Evolutionary conservation across 2,113 vertebrate genomes (phyloP).

Genomic region (Pogona vitticeps): DNA sequence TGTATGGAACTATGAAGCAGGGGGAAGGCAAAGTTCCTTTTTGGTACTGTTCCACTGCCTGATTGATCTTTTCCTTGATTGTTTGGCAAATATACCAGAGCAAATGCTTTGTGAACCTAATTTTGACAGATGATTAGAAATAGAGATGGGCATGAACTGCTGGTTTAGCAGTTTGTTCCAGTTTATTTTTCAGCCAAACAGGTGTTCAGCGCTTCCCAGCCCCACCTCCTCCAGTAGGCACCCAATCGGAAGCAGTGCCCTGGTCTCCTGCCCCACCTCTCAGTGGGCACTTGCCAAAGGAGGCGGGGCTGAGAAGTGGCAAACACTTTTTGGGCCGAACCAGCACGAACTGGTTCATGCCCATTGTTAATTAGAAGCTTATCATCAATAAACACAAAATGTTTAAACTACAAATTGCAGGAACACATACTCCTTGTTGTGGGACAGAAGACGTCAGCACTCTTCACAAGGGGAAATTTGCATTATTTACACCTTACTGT

Average conservation of each 20-base stretch:
- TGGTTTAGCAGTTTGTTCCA: too few relatives aligned
- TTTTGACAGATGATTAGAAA: not conserved
- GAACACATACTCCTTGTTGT: not conserved
- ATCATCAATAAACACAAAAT: not conserved
- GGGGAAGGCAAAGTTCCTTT: constrained; percentile 50
- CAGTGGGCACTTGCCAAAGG: too few relatives aligned
- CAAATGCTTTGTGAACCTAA: constrained; percentile 1
- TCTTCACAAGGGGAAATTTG: not conserved
- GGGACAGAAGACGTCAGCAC: not conserved
- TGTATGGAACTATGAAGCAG: constrained; percentile 47
- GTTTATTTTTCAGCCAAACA: too few relatives aligned
- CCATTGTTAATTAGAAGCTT: not conserved
- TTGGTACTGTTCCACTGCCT: constrained; percentile 34
- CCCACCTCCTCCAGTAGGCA: too few relatives aligned
- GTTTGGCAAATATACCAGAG: constrained; percentile 28
- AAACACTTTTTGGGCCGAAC: too few relatives aligned
- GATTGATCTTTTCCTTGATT: constrained; percentile 47
- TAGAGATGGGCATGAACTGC: too few relatives aligned
- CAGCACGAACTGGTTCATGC: too few relatives aligned
- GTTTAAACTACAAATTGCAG: not conserved
- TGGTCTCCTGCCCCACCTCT: too few relatives aligned
- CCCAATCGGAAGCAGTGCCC: too few relatives aligned
- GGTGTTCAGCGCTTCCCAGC: too few relatives aligned
- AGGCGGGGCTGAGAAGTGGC: too few relatives aligned
- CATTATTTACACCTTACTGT: constrained; percentile 5